Conservation (phyloP, 2,888 invertebrate genomes). For the Dendrolimus pini region DNA sequence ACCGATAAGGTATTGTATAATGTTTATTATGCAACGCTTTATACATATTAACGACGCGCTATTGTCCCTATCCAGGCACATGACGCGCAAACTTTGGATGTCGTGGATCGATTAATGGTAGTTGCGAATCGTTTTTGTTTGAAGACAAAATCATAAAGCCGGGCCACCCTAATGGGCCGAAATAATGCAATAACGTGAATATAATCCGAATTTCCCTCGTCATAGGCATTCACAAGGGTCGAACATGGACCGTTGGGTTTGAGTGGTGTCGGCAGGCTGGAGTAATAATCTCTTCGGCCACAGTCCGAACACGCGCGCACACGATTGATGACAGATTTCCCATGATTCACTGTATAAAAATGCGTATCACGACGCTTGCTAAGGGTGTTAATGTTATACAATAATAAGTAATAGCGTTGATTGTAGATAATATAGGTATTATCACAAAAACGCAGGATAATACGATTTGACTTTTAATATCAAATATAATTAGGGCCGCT, state of each 20-base stretch:
- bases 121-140: not conserved
- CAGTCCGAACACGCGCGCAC: slow-evolving; percentile 41
- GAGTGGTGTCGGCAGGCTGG: slow-evolving; percentile 11
- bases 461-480: too few relatives aligned
- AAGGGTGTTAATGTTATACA: slow-evolving; percentile 3
- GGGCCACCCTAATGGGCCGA: slow-evolving; percentile 36
- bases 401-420: not conserved
- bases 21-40: not conserved
- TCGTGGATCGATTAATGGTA: not conserved
- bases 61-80: not conserved
- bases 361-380: slow-evolving; percentile 20
- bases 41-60: not conserved
- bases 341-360: slow-evolving; percentile 30
- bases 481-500: too few relatives aligned
- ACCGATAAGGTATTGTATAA: not conserved
- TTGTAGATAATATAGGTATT: too few relatives aligned
- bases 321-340: slow-evolving; percentile 51
- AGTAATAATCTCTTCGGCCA: slow-evolving; percentile 40
- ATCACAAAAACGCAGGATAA: too few relatives aligned
- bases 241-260: slow-evolving; percentile 28
- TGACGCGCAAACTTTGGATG: not conserved
- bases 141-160: not conserved
- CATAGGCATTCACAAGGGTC: slow-evolving; percentile 23
- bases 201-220: slow-evolving; percentile 43
- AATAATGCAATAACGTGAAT: slow-evolving; percentile 53